Evolutionary conservation across 2,113 vertebrate genomes (phyloP).

Genomic region (Nibea coibor): DNA sequence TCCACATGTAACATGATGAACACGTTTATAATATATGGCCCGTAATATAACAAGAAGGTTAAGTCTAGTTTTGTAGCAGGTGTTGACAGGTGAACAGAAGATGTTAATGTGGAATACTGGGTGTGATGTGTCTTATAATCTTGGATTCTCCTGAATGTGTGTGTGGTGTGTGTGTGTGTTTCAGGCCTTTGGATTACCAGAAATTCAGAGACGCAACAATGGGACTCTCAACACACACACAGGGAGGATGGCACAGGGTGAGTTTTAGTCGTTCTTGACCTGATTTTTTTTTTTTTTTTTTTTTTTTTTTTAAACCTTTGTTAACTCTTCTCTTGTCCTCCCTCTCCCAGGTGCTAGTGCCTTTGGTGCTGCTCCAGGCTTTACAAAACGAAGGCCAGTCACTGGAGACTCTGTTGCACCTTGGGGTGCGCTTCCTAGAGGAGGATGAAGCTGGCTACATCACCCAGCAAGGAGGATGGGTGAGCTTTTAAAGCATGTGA

Average conservation of each 20-base stretch:
- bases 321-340: background rate
- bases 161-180: slow-evolving; percentile 59
- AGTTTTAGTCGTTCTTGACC: background rate
- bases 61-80: background rate
- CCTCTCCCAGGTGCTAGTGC: slow-evolving; percentile 88
- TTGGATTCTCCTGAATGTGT: slow-evolving; percentile 19
- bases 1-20: background rate
- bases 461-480: slow-evolving; percentile 95
- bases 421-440: slow-evolving; percentile 89
- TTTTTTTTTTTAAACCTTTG: background rate
- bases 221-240: slow-evolving; percentile 84
- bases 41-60: background rate
- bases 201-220: slow-evolving; percentile 84
- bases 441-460: slow-evolving; percentile 89
- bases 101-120: background rate
- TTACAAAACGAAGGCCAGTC: slow-evolving; percentile 86
- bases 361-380: slow-evolving; percentile 90
- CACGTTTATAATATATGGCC: background rate
- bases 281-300: no score
- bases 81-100: background rate
- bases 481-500: slow-evolving; percentile 78
- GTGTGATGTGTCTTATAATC: background rate
- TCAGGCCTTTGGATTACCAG: slow-evolving; percentile 91
- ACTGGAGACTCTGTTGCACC: slow-evolving; percentile 82
- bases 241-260: slow-evolving; percentile 93